phyloP scores from a whole-genome alignment of 2,113 vertebrate species.

The Orientallactaga bullata region DNA sequence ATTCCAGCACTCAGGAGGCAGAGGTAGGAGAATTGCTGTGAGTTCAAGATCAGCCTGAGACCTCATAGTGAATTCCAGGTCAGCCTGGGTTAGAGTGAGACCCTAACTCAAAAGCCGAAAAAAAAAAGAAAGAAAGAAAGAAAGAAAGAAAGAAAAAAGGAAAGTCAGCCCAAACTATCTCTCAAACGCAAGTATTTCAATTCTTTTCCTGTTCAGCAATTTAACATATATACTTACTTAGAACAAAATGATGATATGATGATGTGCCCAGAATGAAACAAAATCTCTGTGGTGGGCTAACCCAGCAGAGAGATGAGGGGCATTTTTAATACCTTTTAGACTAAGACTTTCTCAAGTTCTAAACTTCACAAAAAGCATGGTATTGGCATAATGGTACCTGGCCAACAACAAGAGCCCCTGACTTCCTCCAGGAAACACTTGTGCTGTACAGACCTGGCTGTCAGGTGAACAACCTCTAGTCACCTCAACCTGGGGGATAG shows the following conservation, averaged over 20 bases:
- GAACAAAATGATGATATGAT: too few relatives aligned
- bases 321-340: background rate
- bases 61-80: too few relatives aligned
- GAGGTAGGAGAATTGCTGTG: too few relatives aligned
- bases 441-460: background rate
- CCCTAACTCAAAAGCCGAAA: too few relatives aligned
- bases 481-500: background rate
- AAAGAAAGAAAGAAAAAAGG: too few relatives aligned
- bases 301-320: background rate
- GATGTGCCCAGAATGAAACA: background rate
- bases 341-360: constrained; percentile 29
- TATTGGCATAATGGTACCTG: background rate
- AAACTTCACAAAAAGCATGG: constrained; percentile 18
- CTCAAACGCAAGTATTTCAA: background rate
- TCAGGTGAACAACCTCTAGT: background rate
- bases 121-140: too few relatives aligned
- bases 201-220: background rate
- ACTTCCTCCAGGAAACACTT: background rate
- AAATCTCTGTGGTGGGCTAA: background rate
- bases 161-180: background rate
- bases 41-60: too few relatives aligned
- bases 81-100: too few relatives aligned
- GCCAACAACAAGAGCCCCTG: background rate
- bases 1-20: too few relatives aligned
- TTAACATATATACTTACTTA: background rate